Percentiles rank a stretch among this genome's conserved stretches.
phyloP scores from a whole-genome alignment of 2,797 vertebrate species.

The Hybognathus amarus region DNA sequence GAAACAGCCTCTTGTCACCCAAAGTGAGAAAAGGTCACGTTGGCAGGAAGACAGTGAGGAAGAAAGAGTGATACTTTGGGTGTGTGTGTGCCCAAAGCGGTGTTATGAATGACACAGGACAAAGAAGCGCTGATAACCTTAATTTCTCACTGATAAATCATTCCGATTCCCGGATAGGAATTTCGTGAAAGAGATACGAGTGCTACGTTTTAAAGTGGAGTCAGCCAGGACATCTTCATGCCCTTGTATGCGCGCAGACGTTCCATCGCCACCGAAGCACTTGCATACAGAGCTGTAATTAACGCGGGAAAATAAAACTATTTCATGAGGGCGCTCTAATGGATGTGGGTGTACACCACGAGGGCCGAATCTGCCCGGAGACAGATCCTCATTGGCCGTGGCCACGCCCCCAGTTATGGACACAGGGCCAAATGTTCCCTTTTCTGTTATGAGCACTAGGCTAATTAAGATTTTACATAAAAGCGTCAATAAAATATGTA shows the following conservation, averaged over 20 bases:
- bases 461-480: slow-evolving; percentile 84
- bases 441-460: slow-evolving; percentile 72
- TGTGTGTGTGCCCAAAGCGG: neutral
- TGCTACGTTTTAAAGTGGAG: slow-evolving; percentile 24
- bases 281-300: slow-evolving; percentile 75
- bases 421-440: slow-evolving; percentile 58
- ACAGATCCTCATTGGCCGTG: slow-evolving; percentile 50
- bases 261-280: slow-evolving; percentile 72
- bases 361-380: slow-evolving; percentile 66
- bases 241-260: slow-evolving; percentile 74
- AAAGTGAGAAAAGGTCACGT: slow-evolving; percentile 66
- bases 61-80: slow-evolving; percentile 26
- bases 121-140: slow-evolving; percentile 4
- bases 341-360: slow-evolving; percentile 76
- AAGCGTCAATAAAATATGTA: slow-evolving; percentile 79
- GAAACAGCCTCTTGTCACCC: slow-evolving; percentile 67
- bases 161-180: neutral
- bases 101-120: slow-evolving; percentile 5
- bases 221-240: slow-evolving; percentile 61
- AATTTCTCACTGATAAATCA: slow-evolving; percentile 38
- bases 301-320: slow-evolving; percentile 84
- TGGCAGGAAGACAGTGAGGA: slow-evolving; percentile 32
- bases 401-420: slow-evolving; percentile 51
- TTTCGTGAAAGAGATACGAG: slow-evolving; percentile 37
- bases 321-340: slow-evolving; percentile 77